phyloP scores from a whole-genome alignment of 2,797 vertebrate genomes.

The Anguilla anguilla region DNA sequence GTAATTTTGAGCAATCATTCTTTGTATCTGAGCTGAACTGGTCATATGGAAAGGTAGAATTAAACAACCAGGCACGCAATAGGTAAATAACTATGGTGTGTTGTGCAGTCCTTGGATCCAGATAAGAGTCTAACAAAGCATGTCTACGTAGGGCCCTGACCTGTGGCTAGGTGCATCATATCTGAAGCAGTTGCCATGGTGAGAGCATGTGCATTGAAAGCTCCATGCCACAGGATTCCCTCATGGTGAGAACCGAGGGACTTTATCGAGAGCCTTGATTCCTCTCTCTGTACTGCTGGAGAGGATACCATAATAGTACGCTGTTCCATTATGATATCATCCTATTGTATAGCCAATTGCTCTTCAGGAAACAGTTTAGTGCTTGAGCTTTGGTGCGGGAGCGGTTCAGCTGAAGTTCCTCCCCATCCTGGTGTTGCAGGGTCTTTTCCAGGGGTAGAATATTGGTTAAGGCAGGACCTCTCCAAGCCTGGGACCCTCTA shows the following conservation, averaged over 20 bases:
- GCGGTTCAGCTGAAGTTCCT: not conserved
- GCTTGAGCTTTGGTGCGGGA: not conserved
- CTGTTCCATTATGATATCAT: not conserved
- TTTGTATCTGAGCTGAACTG: not conserved
- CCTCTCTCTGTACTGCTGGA: not conserved
- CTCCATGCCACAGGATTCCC: not conserved
- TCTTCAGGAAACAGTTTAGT: not conserved
- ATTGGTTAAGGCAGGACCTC: too few species aligned
- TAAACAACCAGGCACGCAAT: not conserved
- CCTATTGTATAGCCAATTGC: not conserved
- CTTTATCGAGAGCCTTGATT: not conserved
- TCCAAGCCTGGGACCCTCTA: too few species aligned
- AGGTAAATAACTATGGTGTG: not conserved
- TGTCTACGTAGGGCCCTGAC: slow-evolving; percentile 16
- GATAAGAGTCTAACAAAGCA: slow-evolving; percentile 15
- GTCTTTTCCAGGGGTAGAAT: too few species aligned
- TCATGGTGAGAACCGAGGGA: slow-evolving; percentile 7
- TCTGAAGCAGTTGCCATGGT: slow-evolving; percentile 33
- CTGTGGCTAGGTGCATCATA: slow-evolving; percentile 19
- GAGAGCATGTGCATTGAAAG: slow-evolving; percentile 13
- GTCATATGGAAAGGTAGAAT: not conserved
- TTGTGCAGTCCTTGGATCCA: not conserved
- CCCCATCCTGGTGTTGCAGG: too few species aligned
- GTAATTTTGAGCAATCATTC: not conserved
- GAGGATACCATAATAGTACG: not conserved